Conservation (phyloP, 2,797 vertebrate genomes). For the Natrix natrix region DNA sequence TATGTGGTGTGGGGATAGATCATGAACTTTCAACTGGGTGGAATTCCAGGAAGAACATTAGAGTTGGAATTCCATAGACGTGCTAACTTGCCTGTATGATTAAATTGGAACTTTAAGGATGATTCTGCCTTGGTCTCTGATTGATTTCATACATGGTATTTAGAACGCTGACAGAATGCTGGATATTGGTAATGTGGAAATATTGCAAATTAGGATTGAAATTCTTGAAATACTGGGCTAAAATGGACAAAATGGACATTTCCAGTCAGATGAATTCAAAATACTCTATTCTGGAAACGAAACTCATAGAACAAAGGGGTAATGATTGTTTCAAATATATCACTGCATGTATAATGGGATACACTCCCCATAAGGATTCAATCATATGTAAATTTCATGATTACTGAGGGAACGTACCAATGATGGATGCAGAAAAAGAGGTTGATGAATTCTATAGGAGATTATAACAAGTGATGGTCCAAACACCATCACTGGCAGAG, state of each 20-base stretch:
- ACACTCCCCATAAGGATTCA: neutral
- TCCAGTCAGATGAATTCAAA: neutral
- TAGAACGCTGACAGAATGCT: neutral
- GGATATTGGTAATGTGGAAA: neutral
- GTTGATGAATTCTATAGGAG: neutral
- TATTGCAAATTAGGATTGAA: neutral
- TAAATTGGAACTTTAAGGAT: too few species aligned
- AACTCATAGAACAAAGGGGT: neutral
- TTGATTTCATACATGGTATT: too few species aligned
- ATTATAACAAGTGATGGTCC: neutral
- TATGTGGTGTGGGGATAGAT: too few species aligned
- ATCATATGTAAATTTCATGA: neutral
- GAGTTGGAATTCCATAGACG: too few species aligned
- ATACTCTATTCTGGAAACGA: neutral
- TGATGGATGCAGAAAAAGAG: neutral
- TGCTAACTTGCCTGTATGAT: too few species aligned
- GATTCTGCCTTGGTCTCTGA: too few species aligned
- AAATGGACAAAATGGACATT: neutral
- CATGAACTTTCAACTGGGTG: too few species aligned
- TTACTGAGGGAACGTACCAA: neutral
- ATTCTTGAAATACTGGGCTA: neutral
- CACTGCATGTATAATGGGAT: too few species aligned
- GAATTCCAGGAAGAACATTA: too few species aligned
- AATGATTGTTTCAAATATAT: neutral
- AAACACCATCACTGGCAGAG: neutral